Evolutionary conservation across 2,113 vertebrate species (phyloP).

Genomic region (Zosterops pallidus): DNA sequence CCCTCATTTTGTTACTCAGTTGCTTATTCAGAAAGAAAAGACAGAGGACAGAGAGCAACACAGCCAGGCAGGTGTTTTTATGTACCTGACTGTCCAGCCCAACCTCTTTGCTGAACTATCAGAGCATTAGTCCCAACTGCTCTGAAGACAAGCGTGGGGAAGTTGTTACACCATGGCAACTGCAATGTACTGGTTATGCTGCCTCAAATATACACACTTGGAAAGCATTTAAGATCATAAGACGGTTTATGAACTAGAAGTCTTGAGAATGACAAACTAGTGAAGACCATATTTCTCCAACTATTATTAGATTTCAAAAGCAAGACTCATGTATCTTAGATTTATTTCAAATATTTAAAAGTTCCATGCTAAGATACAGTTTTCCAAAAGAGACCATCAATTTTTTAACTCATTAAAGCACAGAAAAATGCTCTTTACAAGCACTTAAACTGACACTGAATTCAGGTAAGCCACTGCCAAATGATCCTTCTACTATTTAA

Average conservation of each 20-base stretch:
- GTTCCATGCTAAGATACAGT: not conserved
- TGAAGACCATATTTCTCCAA: not conserved
- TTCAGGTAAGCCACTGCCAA: not conserved
- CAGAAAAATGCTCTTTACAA: not conserved
- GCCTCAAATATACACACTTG: not conserved
- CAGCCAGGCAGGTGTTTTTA: not conserved
- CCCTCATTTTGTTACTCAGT: not conserved
- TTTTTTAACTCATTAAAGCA: not conserved
- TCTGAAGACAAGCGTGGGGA: not conserved
- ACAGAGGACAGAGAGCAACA: not conserved
- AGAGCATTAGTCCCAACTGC: not conserved
- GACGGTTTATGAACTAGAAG: not conserved
- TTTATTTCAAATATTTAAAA: not conserved
- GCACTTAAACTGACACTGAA: not conserved
- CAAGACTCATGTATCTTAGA: not conserved
- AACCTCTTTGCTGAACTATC: not conserved
- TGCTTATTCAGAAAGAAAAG: not conserved
- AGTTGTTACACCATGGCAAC: not conserved
- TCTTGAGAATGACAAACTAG: not conserved
- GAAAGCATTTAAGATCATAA: not conserved
- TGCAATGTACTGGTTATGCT: not conserved
- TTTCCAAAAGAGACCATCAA: not conserved
- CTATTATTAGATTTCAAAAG: not conserved
- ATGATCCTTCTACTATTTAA: not conserved
- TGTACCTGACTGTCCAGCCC: not conserved